Evolutionary conservation across 2,888 invertebrate species (phyloP).

Genomic region (Trypoxylon attenuatum): DNA sequence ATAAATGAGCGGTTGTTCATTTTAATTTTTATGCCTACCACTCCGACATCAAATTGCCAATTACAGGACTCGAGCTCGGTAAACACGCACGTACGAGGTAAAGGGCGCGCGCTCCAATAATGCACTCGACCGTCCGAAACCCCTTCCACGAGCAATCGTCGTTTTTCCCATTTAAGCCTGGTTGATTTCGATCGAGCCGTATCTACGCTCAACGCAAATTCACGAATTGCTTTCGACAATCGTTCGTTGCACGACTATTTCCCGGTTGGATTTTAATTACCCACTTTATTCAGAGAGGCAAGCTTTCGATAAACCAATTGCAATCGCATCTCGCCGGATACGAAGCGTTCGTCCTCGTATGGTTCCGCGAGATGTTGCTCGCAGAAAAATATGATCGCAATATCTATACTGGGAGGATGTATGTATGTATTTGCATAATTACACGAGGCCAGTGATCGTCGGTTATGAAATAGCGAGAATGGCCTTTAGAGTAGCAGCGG

Average conservation of each 20-base stretch:
- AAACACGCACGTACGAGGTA: background rate
- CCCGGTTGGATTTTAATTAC: background rate
- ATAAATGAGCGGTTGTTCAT: background rate
- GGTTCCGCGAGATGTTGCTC: background rate
- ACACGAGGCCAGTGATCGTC: background rate
- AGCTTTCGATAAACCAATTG: background rate
- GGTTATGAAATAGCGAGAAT: conserved; percentile 3
- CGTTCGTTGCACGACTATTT: background rate
- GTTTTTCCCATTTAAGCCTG: background rate
- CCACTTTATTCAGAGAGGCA: background rate
- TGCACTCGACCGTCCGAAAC: background rate
- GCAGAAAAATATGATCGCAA: background rate
- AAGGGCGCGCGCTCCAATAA: too few relatives aligned
- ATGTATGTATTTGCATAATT: background rate
- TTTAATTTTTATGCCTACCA: background rate
- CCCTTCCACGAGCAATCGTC: background rate
- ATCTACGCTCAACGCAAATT: background rate
- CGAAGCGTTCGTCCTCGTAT: background rate
- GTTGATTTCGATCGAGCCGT: background rate
- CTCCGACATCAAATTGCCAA: background rate
- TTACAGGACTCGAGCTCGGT: background rate
- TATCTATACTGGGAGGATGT: background rate
- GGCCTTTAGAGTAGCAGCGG: background rate
- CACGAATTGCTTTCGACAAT: background rate
- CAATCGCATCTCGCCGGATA: background rate